These are phyloP conservation scores for Kryptopterus vitreolus DNA, from an alignment of 2,797 vertebrate genomes.

Conservation along the genomic window DNA sequence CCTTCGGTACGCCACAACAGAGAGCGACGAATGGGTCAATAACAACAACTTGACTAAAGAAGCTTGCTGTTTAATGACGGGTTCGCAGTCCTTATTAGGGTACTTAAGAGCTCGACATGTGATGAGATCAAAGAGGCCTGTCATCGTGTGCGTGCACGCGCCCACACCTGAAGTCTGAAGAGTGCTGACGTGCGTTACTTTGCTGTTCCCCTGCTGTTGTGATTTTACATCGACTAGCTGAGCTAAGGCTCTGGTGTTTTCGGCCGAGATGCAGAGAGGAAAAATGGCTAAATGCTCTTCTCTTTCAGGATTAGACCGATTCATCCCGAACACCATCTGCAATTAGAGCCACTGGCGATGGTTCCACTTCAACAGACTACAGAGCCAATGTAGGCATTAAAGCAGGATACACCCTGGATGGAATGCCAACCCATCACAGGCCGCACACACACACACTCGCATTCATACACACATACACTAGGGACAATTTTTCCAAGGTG, in stretches of 20 bases:
- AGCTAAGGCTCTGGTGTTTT: not conserved
- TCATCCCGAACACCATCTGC: too few species aligned
- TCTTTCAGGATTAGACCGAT: not conserved
- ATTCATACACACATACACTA: too few species aligned
- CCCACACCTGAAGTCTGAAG: slow-evolving; percentile 33
- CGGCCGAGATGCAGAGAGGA: not conserved
- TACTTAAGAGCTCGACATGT: slow-evolving; percentile 39
- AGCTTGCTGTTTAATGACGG: slow-evolving; percentile 24
- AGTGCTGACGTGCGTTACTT: slow-evolving; percentile 1
- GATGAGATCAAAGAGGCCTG: slow-evolving; percentile 45
- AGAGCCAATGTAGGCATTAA: too few species aligned
- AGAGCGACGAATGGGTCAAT: slow-evolving; percentile 14
- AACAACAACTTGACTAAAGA: slow-evolving; percentile 20
- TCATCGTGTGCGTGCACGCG: slow-evolving; percentile 35
- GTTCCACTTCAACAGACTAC: too few species aligned
- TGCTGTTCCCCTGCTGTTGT: not conserved
- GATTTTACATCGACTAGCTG: not conserved
- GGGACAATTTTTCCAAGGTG: too few species aligned
- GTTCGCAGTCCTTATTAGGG: slow-evolving; percentile 20
- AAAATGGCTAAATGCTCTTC: not conserved
- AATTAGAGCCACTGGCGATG: too few species aligned
- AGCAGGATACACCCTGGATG: too few species aligned
- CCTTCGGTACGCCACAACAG: slow-evolving; percentile 21
- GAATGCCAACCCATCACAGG: too few species aligned
- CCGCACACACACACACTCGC: too few species aligned